Percentiles rank a stretch among this genome's conserved stretches.
Conservation (phyloP, 2,113 vertebrate species). For the Ramphastos sulfuratus region DNA sequence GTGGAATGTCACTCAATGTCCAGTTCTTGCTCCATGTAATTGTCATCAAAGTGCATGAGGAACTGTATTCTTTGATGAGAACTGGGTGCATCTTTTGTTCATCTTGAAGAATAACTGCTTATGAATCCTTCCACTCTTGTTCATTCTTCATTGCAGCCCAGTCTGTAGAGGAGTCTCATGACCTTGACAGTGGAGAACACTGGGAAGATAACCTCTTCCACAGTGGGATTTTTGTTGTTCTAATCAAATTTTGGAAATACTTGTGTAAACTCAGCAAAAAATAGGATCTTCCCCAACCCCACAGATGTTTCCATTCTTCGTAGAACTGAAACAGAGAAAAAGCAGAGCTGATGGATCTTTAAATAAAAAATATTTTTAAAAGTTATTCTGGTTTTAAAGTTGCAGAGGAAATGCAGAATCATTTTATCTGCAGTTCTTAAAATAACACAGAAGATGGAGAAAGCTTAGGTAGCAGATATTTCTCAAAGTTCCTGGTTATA, state of each 20-base stretch:
- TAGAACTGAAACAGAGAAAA: neutral
- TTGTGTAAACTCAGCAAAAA: neutral
- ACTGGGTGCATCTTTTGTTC: neutral
- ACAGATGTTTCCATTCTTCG: neutral
- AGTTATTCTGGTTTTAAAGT: neutral
- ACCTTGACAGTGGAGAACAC: neutral
- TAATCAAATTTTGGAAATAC: neutral
- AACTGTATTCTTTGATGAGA: neutral
- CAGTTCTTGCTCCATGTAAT: neutral
- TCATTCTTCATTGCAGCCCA: neutral
- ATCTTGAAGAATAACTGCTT: neutral
- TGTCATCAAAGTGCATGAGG: neutral
- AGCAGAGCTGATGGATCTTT: neutral
- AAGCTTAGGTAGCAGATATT: neutral
- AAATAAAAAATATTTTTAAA: neutral
- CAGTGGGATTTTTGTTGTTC: neutral
- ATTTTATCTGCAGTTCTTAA: neutral
- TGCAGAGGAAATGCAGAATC: neutral
- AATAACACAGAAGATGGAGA: neutral
- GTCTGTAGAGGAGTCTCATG: neutral
- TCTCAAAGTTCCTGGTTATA: neutral
- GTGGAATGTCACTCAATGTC: neutral
- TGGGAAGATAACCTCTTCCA: neutral
- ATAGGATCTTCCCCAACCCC: neutral
- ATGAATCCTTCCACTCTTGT: neutral